Evolutionary conservation across 2,888 invertebrate species (phyloP).

Genomic region (Cryptocheilus praepositus): DNA sequence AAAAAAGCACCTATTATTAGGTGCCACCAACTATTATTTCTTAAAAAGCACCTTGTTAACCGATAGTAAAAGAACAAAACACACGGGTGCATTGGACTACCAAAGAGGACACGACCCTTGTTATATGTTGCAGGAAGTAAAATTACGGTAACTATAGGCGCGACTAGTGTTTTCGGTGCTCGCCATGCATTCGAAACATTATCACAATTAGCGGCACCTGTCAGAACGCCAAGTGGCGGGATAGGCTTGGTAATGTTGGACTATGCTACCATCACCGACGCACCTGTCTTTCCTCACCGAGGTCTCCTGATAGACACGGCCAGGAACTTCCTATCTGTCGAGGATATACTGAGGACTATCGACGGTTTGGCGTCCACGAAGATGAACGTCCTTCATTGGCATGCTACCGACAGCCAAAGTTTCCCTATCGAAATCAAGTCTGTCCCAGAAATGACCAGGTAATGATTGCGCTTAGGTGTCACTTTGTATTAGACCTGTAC

Average conservation of each 20-base stretch:
- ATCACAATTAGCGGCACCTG: constrained; percentile 80
- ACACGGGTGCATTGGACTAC: too few species aligned
- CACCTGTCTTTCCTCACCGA: constrained; percentile 88
- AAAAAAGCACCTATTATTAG: too few species aligned
- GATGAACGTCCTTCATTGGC: constrained; percentile 96
- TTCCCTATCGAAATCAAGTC: constrained; percentile 89
- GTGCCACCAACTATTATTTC: too few species aligned
- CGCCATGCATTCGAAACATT: constrained; percentile 87
- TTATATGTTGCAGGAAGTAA: constrained; percentile 71
- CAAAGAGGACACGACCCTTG: too few species aligned
- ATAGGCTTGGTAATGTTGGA: constrained; percentile 79
- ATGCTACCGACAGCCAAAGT: constrained; percentile 92
- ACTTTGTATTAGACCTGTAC: not conserved
- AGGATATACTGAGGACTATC: constrained; percentile 82
- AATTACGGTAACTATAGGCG: constrained; percentile 77
- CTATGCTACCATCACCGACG: constrained; percentile 83
- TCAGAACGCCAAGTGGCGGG: constrained; percentile 63
- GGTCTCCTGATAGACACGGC: constrained; percentile 93
- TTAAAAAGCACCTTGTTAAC: too few species aligned
- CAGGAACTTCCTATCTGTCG: constrained; percentile 88
- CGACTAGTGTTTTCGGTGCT: constrained; percentile 83
- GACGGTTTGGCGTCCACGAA: constrained; percentile 93
- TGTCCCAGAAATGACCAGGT: constrained; percentile 81
- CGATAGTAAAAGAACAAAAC: too few species aligned
- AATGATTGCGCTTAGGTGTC: constrained; percentile 10